Evolutionary conservation across 1,140 invertebrate genomes (phyloP), one percentile per base, ranked within the genome.

Genomic region (Episyrphus balteatus): DNA sequence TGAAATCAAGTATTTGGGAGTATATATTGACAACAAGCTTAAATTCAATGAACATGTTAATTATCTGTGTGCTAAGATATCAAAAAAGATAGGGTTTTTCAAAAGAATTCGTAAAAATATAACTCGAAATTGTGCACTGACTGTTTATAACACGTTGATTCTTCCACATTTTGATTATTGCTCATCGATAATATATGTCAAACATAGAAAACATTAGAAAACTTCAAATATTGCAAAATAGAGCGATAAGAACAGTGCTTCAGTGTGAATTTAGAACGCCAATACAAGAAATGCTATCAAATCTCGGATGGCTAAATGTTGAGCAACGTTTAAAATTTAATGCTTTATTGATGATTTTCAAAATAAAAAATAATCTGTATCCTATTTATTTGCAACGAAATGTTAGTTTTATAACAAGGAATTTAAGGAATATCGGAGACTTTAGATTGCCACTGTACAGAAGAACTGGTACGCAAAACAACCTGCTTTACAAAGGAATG

Each of bases 361-460:
- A 26, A 18, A 88, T 92, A 33, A 92, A 70, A 46, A 92, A 78
- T 5, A 81, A 75, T 7, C 84, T 76, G 73, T 89, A 88, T 0
- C 74, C 79, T 42, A 77, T 69, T 5, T 26, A 26, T 26, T 26
- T 26, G 8, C 21, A 26, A 26, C 21, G 21, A 8, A 26, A 26
- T 8, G 21, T 26, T 3, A 26, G 8, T 8, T 26, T 5, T 26
- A 26, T 26, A 26, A 26, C 21, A 26, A 26, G 8, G 3, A 26
- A 26, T 26, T 8, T 26, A 8, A 26, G 21, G 21, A 26, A 26
- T 26, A 26, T 8, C 8, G 21, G 21, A 5, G 21, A 26, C 8
- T 26, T 26, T 8, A 26, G 21, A 26, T 8, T 26, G 3, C 21
- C 21, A 26, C 8, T 26, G 21, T 26, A 26, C 8, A 26, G 21